Percentiles rank a stretch among this genome's conserved stretches.
phyloP scores from a whole-genome alignment of 2,888 invertebrate genomes.

The Drosophila nr. perissopoda region DNA sequence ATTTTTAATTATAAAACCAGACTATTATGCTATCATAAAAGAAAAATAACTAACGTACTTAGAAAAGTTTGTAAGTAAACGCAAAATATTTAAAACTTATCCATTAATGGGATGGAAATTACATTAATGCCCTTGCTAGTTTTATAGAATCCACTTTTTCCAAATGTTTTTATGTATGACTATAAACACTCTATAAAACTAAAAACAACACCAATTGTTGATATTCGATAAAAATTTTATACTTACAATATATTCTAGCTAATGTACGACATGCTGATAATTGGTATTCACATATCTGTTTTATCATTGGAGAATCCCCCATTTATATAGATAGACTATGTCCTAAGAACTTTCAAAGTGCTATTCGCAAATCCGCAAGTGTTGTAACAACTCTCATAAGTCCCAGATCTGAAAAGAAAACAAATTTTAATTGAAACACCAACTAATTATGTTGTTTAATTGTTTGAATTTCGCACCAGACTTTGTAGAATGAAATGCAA shows the following conservation, averaged over 20 bases:
- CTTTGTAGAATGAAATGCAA: constrained; percentile 22
- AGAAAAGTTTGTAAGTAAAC: constrained; percentile 30
- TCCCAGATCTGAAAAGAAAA: constrained; percentile 16
- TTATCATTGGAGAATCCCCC: constrained; percentile 49
- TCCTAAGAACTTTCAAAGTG: constrained; percentile 46
- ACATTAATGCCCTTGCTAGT: constrained; percentile 60
- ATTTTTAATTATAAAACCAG: constrained; percentile 39
- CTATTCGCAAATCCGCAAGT: constrained; percentile 14
- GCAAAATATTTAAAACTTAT: constrained; percentile 30
- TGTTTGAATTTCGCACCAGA: constrained; percentile 49
- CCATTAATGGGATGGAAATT: constrained; percentile 18
- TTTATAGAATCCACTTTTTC: constrained; percentile 55
- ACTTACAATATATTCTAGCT: constrained; percentile 45
- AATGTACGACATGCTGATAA: constrained; percentile 46
- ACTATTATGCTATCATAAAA: constrained; percentile 47
- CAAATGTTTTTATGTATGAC: constrained; percentile 52
- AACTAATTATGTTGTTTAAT: constrained; percentile 45
- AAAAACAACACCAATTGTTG: constrained; percentile 69
- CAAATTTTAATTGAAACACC: constrained; percentile 40
- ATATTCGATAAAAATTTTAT: constrained; percentile 61
- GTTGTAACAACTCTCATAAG: constrained; percentile 15
- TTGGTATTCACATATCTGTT: constrained; percentile 79
- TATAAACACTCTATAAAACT: constrained; percentile 32
- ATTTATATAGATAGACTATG: constrained; percentile 36
- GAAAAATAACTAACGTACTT: constrained; percentile 45